phyloP scores from a whole-genome alignment of 1,140 invertebrate species.

The Lerema accius region DNA sequence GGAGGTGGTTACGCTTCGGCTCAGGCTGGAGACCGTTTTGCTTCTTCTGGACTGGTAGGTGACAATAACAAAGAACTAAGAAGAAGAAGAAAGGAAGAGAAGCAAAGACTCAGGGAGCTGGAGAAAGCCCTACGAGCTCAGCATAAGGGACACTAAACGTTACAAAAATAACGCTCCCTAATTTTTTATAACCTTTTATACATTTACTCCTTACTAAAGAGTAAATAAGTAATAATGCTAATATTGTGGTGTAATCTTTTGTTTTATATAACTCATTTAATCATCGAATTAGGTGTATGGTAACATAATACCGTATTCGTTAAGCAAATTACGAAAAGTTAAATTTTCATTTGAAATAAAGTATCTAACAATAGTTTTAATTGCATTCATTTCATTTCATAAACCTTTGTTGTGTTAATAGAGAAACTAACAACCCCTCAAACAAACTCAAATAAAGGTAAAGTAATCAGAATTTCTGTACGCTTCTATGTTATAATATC shows the following conservation, averaged over 20 bases:
- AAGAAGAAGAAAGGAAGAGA: slow-evolving; percentile 58
- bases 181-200: background rate
- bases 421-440: slow-evolving; percentile 10
- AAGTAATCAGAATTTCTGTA: slow-evolving; percentile 4
- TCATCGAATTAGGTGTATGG: no score
- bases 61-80: slow-evolving; percentile 41
- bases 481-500: slow-evolving; percentile 10
- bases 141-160: slow-evolving; percentile 41
- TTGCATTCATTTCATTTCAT: slow-evolving; percentile 13
- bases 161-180: slow-evolving; percentile 17
- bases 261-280: background rate
- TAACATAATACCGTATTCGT: no score
- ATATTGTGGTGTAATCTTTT: background rate
- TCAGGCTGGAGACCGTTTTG: slow-evolving; percentile 56
- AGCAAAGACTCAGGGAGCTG: slow-evolving; percentile 48
- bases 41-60: slow-evolving; percentile 71
- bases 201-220: no score
- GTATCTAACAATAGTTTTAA: background rate
- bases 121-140: slow-evolving; percentile 45
- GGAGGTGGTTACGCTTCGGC: slow-evolving; percentile 63
- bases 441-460: slow-evolving; percentile 13
- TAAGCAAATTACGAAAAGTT: no score
- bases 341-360: background rate
- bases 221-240: background rate
- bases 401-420: slow-evolving; percentile 12